phyloP scores from a whole-genome alignment of 1,140 invertebrate species.

The Drosophila ironensis region DNA sequence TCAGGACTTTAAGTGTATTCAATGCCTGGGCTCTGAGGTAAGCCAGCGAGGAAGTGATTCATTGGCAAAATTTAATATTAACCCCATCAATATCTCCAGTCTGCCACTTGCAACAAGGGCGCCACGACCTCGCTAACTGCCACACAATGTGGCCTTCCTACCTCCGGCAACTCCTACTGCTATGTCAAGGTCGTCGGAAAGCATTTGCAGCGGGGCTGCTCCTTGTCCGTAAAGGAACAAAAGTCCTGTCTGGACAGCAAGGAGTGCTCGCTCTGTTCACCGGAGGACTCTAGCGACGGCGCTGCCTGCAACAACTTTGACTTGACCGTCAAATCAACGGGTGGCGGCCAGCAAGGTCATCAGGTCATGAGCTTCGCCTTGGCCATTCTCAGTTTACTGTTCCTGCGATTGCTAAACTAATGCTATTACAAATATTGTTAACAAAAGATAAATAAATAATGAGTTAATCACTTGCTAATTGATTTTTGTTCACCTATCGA shows the following conservation, averaged over 20 bases:
- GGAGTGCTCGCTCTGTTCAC: conserved; percentile 59
- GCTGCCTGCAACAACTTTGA: conserved; percentile 62
- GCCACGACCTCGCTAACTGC: conserved; percentile 6
- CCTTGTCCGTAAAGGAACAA: conserved; percentile 49
- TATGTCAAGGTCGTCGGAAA: conserved; percentile 45
- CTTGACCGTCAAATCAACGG: conserved; percentile 14
- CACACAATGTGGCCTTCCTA: conserved; percentile 52
- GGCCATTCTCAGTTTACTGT: conserved; percentile 21
- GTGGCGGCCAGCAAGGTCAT: conserved; percentile 8
- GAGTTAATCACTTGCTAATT: background rate
- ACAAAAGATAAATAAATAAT: conserved; percentile 19
- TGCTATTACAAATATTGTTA: background rate
- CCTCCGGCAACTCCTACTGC: conserved; percentile 69
- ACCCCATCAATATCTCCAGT: conserved; percentile 1
- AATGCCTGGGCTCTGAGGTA: conserved; percentile 61
- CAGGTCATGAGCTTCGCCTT: conserved; percentile 23
- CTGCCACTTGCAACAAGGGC: conserved; percentile 33
- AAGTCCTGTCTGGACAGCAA: conserved; percentile 42
- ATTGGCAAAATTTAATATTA: background rate
- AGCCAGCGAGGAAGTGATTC: background rate
- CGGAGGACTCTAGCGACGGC: conserved; percentile 22
- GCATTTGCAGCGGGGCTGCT: conserved; percentile 52
- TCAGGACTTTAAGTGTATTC: conserved; percentile 59
- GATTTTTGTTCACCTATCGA: background rate
- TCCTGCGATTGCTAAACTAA: conserved; percentile 17